phyloP scores from a whole-genome alignment of 2,888 invertebrate genomes.

The Apodemia hepburni region DNA sequence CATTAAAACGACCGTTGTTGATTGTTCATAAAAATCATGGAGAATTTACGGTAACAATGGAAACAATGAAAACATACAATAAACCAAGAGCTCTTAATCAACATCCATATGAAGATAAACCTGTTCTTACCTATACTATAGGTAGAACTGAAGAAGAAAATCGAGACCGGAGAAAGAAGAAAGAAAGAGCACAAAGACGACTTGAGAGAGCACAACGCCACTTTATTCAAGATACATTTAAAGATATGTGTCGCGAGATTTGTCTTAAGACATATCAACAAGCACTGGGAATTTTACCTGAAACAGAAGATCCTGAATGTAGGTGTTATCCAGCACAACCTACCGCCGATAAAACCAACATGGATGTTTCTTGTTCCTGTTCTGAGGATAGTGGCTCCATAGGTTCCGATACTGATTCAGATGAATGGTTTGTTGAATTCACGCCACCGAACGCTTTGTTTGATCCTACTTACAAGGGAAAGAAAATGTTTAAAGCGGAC shows the following conservation, averaged over 20 bases:
- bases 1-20: constrained; percentile 59
- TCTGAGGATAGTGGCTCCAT: constrained; percentile 50
- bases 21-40: constrained; percentile 65
- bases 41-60: constrained; percentile 66
- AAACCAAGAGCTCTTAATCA: constrained; percentile 59
- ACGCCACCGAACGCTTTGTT: constrained; percentile 66
- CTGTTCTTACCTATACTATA: constrained; percentile 56
- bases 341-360: constrained; percentile 44
- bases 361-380: constrained; percentile 62
- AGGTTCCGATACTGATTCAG: constrained; percentile 61
- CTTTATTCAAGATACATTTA: constrained; percentile 65
- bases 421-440: constrained; percentile 71
- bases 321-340: constrained; percentile 54
- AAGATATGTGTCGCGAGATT: constrained; percentile 65
- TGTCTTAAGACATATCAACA: constrained; percentile 70
- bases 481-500: constrained; percentile 48
- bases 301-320: constrained; percentile 58
- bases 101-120: constrained; percentile 67
- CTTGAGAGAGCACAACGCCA: constrained; percentile 60
- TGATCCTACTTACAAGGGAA: constrained; percentile 50
- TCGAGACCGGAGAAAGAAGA: constrained; percentile 51
- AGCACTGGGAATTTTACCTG: constrained; percentile 60
- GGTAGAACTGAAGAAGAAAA: constrained; percentile 71
- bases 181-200: constrained; percentile 55
- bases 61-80: constrained; percentile 60